Evolutionary conservation across 1,140 invertebrate genomes (phyloP), one percentile per base, ranked within the genome.

Genomic region (Zaprionus taronus): DNA sequence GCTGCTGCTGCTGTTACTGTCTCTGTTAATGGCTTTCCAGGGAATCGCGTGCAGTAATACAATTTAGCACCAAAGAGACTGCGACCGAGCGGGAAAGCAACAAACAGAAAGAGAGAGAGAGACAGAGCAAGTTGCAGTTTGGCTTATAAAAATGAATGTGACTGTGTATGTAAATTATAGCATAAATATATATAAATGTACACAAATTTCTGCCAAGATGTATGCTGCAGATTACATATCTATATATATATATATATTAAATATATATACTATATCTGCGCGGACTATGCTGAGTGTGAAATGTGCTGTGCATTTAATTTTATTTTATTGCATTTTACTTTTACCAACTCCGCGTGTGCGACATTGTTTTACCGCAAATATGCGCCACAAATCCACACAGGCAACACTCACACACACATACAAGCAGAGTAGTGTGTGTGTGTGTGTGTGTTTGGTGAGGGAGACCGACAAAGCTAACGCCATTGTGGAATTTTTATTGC

Each of bases 401-500:
- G 58, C 56, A 60, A 76, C 61, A 72, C 14, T 51, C 26, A 61
- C 34, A 70, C 34, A 70, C 36, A 55, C 47, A 69, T 28, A 74
- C 26, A 20, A 12, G 17, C n/a, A 41, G 22, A 55, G 15, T 17
- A 38, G 14, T 36, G 28, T 69, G 24, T 61, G n/a, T 41, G 4
- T 36, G 53, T 57, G 38, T 38, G 6, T 49, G 36, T 69, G 22
- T 66, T 44, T 44, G 15, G 55, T 51, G 70, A 60, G 77, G 31
- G 64, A 56, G 57, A 47, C 14, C 49, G 38, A 28, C 66, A 84
- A 72, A 77, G 85, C 81, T 71, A 81, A 79, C 81, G 81, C 84
- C 83, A 84, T 64, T 84, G 84, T 71, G 81, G 84, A 89, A 89
- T 89, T 89, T 89, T 89, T 89, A 89, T 89, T 90, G 86, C 84